Base-by-base conservation (phyloP, 2,113 vertebrate genomes). In the Ciconia stormi region DNA sequence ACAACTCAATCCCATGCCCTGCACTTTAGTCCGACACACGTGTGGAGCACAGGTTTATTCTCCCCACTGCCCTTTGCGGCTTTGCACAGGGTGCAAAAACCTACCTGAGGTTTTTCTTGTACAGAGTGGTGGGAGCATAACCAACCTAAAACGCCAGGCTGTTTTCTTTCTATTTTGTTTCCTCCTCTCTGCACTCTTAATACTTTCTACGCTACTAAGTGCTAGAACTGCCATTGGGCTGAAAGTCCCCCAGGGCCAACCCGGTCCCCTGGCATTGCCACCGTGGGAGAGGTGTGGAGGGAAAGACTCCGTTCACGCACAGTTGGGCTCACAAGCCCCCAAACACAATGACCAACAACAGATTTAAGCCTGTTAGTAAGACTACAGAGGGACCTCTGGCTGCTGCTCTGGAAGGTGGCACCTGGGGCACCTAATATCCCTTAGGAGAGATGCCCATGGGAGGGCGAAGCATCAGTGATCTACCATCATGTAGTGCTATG, bases 201-300 rank as follows among this genome's bases (percentile, higher is more conserved):
- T 16, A 13, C 15, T 55, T 73, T 2, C 16, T 6, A 22, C 16
- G 6, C 23, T 65, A 14, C 16, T 2, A 2, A 16, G 13, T 5
- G 36, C 10, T 61, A 65, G 36, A 74, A 9, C 25, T 13, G 2
- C 3, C 27, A 12, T 6, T 2, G 55, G 34, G 63, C 49, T 87
- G 59, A 2, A 70, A n/a, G 53, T 25, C 11, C 34, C 16, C 7
- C 2, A 0, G 38, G 77, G 19, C 27, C n/a, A 72, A 8, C 38
- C 15, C 15, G 5, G 62, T 11, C 27, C 72, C 30, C 13, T 27
- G 34, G 38, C 14, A 25, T 1, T 25, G 16, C 19, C 38, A 27
- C 23, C 0, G 0, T 4, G 13, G 82, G 50, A 17, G 6, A n/a
- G 20, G 4, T 0, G 36, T 7, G 49, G 5, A 27, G 65, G 36